Conservation (phyloP, 2,797 vertebrate species). For the Potorous gilbertii region DNA sequence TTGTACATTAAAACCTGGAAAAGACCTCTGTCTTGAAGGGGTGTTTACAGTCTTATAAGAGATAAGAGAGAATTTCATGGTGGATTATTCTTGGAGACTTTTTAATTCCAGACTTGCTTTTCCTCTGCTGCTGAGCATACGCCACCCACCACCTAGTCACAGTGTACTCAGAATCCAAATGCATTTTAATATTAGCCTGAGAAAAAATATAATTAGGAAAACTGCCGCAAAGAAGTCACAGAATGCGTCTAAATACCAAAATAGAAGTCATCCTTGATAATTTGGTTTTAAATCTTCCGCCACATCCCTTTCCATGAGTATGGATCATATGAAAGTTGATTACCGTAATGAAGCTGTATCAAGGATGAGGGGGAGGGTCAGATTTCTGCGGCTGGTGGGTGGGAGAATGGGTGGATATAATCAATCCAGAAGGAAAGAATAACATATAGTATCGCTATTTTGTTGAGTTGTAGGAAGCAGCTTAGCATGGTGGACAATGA, state of each 20-base stretch:
- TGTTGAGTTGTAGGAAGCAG: background rate
- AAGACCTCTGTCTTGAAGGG: background rate
- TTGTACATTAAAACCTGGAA: slow-evolving; percentile 11
- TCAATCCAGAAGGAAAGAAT: background rate
- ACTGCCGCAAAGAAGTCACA: slow-evolving; percentile 22
- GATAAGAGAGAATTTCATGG: background rate
- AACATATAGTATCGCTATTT: background rate
- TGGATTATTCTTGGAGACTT: slow-evolving; percentile 2
- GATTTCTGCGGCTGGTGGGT: background rate
- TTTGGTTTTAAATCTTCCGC: background rate
- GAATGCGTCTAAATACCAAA: background rate
- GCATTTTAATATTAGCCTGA: slow-evolving; percentile 1
- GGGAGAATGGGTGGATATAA: background rate
- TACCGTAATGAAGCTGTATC: background rate
- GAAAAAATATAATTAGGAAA: slow-evolving; percentile 6
- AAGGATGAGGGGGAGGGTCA: background rate
- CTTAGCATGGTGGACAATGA: background rate
- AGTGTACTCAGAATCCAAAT: slow-evolving; percentile 14
- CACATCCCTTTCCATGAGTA: background rate
- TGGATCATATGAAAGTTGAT: background rate
- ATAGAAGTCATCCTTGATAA: background rate
- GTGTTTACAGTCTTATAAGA: background rate
- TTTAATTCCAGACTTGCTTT: slow-evolving; percentile 2
- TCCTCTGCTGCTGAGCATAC: background rate
- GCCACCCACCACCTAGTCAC: background rate